Evolutionary conservation across 2,113 vertebrate genomes (phyloP).

Genomic region (Mirza zaza): DNA sequence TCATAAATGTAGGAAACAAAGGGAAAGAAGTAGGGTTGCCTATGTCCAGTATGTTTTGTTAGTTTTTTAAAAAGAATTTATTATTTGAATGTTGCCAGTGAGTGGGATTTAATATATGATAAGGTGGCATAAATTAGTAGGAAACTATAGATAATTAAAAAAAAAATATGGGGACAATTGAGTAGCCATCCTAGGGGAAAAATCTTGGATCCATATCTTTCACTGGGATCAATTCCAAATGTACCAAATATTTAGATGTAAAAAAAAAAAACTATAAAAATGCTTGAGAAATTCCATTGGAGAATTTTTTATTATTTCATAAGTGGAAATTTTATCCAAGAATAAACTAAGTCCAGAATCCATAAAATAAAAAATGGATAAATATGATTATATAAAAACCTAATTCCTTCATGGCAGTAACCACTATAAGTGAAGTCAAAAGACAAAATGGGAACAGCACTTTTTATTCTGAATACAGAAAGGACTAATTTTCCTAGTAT

Average conservation of each 20-base stretch:
- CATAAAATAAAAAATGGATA: conserved; percentile 50
- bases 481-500: neutral
- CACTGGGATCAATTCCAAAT: conserved; percentile 17
- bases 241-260: conserved; percentile 30
- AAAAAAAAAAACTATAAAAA: conserved; percentile 1
- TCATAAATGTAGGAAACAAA: neutral
- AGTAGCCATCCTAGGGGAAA: neutral
- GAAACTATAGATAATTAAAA: neutral
- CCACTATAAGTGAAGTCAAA: neutral
- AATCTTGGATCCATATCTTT: neutral
- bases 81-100: neutral
- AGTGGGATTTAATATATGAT: neutral
- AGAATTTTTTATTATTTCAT: conserved; percentile 52
- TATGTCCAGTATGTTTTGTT: neutral
- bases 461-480: neutral
- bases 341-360: conserved; percentile 30
- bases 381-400: conserved; percentile 45
- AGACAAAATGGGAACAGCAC: neutral
- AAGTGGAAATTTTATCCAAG: conserved; percentile 45
- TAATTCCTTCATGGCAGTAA: conserved; percentile 39
- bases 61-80: neutral
- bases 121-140: neutral
- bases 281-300: conserved; percentile 40
- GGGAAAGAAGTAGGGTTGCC: neutral
- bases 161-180: neutral